phyloP scores from a whole-genome alignment of 2,113 vertebrate genomes.

The Psittacula cyanocephala region DNA sequence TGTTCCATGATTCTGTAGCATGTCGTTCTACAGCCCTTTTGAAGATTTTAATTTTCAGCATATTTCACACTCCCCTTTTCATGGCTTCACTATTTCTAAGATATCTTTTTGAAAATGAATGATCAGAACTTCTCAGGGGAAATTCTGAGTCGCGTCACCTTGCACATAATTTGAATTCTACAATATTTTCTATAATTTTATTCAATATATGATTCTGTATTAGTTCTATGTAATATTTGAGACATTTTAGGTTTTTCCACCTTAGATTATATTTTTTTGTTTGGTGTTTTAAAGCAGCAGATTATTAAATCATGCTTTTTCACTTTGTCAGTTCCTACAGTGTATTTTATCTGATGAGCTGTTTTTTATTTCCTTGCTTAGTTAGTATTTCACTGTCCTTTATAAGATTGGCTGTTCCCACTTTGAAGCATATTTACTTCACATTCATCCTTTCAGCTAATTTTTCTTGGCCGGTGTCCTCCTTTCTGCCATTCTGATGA shows the following conservation, averaged over 20 bases:
- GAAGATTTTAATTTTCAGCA: background rate
- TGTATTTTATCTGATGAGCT: background rate
- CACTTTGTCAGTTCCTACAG: background rate
- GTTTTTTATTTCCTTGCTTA: background rate
- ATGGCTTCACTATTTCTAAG: background rate
- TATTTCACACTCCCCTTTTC: background rate
- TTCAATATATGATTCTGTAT: background rate
- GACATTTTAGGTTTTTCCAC: background rate
- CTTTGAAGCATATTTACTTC: background rate
- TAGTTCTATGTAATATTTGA: background rate
- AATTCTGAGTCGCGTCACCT: background rate
- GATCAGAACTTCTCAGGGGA: background rate
- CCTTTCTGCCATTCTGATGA: background rate
- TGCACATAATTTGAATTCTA: background rate
- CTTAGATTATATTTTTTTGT: background rate
- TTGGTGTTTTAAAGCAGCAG: background rate
- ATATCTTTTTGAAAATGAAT: background rate
- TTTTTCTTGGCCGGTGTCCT: background rate
- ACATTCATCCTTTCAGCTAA: background rate
- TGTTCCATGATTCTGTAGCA: background rate
- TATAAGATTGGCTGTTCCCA: background rate
- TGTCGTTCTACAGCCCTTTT: background rate
- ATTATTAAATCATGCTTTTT: background rate
- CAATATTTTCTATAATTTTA: background rate
- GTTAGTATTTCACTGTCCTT: background rate